These are phyloP conservation scores for Abscondita cerata DNA, from an alignment of 2,888 invertebrate genomes.

Conservation along the genomic window DNA sequence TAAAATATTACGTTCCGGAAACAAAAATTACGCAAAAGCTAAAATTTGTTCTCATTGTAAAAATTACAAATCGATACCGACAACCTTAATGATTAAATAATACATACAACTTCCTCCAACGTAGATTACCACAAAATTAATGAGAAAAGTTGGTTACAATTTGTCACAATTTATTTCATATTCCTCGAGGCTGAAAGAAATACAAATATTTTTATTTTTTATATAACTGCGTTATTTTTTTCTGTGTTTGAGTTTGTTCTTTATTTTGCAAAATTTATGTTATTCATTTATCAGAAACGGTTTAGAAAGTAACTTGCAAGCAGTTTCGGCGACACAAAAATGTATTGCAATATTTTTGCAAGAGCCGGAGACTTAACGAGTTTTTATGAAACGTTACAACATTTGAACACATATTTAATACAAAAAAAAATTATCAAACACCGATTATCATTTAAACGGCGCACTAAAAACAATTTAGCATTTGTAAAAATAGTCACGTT, in stretches of 20 bases:
- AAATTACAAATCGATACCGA: neutral
- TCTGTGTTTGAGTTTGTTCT: conserved; percentile 6
- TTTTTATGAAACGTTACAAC: conserved; percentile 16
- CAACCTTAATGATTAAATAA: conserved; percentile 17
- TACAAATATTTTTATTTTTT: conserved; percentile 17
- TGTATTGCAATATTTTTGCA: conserved; percentile 2
- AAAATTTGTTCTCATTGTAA: no score
- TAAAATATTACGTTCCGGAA: no score
- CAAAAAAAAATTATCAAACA: neutral
- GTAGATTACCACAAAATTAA: conserved; percentile 14
- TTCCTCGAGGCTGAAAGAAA: conserved; percentile 7
- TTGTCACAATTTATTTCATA: conserved; percentile 20
- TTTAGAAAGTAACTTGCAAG: conserved; percentile 9
- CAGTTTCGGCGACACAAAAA: conserved; percentile 11
- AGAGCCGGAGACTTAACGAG: neutral
- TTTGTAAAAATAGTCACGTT: conserved; percentile 42
- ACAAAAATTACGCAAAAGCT: no score
- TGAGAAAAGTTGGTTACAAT: conserved; percentile 21
- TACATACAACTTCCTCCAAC: conserved; percentile 15
- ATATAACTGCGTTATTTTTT: conserved; percentile 15
- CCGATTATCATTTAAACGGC: no score
- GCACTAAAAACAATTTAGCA: conserved; percentile 7
- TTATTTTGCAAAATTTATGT: conserved; percentile 6
- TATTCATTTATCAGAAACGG: conserved; percentile 12
- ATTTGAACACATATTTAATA: no score